A percentile compares a stretch with the other conserved stretches of the same genome.
Evolutionary conservation across 2,797 vertebrate species (phyloP).

Genomic region (Nothura maculosa): DNA sequence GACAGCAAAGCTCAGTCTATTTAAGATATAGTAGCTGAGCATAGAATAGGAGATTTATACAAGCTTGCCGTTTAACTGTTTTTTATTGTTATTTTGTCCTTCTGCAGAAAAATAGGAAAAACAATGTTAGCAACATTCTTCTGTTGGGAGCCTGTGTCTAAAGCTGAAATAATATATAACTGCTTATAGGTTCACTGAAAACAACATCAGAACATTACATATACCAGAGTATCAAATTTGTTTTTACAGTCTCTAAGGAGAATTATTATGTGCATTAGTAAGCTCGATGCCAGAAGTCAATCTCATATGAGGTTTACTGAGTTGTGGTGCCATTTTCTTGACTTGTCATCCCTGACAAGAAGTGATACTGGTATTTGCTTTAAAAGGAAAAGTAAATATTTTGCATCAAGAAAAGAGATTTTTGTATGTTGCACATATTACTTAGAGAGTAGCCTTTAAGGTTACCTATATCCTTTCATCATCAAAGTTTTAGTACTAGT

Average conservation of each 20-base stretch:
- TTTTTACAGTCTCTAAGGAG: neutral
- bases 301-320: neutral
- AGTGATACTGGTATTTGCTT: neutral
- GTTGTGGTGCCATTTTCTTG: neutral
- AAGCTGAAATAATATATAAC: conserved; percentile 5
- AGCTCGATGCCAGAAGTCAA: neutral
- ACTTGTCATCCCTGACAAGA: neutral
- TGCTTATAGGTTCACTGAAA: neutral
- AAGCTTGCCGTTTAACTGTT: neutral
- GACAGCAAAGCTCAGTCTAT: too few relatives aligned
- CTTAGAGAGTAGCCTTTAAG: neutral
- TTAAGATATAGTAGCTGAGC: neutral
- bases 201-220: neutral
- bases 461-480: neutral
- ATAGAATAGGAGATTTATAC: neutral
- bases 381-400: conserved; percentile 3
- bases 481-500: neutral
- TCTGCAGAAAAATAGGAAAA: neutral
- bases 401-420: neutral
- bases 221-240: neutral
- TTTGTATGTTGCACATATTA: neutral
- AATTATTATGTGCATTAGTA: neutral
- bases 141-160: neutral
- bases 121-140: neutral
- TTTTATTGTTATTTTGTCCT: neutral